These are phyloP conservation scores for Crioceris asparagi DNA, from an alignment of 2,888 invertebrate species.

Conservation along the genomic window DNA sequence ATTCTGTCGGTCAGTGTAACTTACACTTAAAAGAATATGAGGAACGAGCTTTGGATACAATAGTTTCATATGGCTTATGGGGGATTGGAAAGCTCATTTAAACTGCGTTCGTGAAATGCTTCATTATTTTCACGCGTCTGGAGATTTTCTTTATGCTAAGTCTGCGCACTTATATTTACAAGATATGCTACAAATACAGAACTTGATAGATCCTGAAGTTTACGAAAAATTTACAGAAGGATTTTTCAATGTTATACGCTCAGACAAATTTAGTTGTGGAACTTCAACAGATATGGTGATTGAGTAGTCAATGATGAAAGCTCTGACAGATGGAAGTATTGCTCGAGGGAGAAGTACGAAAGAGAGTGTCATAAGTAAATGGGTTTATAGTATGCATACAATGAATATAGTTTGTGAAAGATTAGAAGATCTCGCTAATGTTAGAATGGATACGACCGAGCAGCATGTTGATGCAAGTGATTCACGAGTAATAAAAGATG, in stretches of 20 bases:
- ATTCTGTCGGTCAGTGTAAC: too few species aligned
- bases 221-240: constrained; percentile 27
- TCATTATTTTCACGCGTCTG: constrained; percentile 28
- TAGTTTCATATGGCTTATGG: constrained; percentile 22
- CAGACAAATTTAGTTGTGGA: constrained; percentile 33
- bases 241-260: constrained; percentile 31
- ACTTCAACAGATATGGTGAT: constrained; percentile 33
- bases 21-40: constrained; percentile 22
- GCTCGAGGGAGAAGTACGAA: constrained; percentile 32
- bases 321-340: constrained; percentile 32
- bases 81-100: constrained; percentile 33
- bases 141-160: constrained; percentile 24
- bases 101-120: constrained; percentile 29
- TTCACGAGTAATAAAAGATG: constrained; percentile 27
- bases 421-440: constrained; percentile 27
- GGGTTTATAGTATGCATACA: constrained; percentile 27
- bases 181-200: constrained; percentile 16
- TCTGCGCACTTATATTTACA: constrained; percentile 27
- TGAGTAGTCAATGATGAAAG: constrained; percentile 26
- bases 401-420: constrained; percentile 26
- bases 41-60: constrained; percentile 10
- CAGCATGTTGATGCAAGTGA: constrained; percentile 28
- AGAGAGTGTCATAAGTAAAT: constrained; percentile 33
- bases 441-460: constrained; percentile 8
- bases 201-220: constrained; percentile 18